Evolutionary conservation across 2,888 invertebrate species (phyloP).

Genomic region (Pandemis cinnamomeana): DNA sequence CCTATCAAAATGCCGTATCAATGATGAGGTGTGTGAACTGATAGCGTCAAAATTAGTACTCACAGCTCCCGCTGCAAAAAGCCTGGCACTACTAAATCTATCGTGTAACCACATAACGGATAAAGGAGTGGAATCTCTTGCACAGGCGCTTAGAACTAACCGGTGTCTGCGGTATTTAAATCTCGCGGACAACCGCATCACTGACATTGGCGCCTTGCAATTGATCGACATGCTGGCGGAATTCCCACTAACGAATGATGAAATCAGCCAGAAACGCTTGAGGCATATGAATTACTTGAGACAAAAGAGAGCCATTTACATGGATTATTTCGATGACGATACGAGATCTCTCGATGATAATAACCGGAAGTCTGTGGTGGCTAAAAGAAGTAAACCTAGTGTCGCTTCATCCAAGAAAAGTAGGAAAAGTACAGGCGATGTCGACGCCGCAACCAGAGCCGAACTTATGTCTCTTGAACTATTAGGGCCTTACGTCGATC

Average conservation of each 20-base stretch:
- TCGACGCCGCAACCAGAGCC: slow-evolving; percentile 47
- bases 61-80: slow-evolving; percentile 51
- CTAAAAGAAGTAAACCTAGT: slow-evolving; percentile 43
- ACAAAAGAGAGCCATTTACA: slow-evolving; percentile 42
- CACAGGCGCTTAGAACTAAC: slow-evolving; percentile 62
- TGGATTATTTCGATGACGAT: slow-evolving; percentile 44
- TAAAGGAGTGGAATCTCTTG: slow-evolving; percentile 59
- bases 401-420: slow-evolving; percentile 42
- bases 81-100: slow-evolving; percentile 61
- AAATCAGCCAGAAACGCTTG: slow-evolving; percentile 51
- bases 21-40: slow-evolving; percentile 55
- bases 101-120: slow-evolving; percentile 69
- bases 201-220: slow-evolving; percentile 57
- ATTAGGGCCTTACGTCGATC: slow-evolving; percentile 56
- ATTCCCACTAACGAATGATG: slow-evolving; percentile 57
- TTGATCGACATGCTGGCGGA: slow-evolving; percentile 59
- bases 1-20: slow-evolving; percentile 59
- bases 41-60: slow-evolving; percentile 55
- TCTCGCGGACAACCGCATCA: slow-evolving; percentile 63
- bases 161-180: slow-evolving; percentile 69
- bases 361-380: slow-evolving; percentile 43
- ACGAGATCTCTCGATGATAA: slow-evolving; percentile 45
- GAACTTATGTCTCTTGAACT: slow-evolving; percentile 51
- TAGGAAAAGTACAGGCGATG: slow-evolving; percentile 43
- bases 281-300: slow-evolving; percentile 48